These are phyloP conservation scores for Pseudococcus longispinus DNA, from an alignment of 2,888 invertebrate species.

Conservation along the genomic window DNA sequence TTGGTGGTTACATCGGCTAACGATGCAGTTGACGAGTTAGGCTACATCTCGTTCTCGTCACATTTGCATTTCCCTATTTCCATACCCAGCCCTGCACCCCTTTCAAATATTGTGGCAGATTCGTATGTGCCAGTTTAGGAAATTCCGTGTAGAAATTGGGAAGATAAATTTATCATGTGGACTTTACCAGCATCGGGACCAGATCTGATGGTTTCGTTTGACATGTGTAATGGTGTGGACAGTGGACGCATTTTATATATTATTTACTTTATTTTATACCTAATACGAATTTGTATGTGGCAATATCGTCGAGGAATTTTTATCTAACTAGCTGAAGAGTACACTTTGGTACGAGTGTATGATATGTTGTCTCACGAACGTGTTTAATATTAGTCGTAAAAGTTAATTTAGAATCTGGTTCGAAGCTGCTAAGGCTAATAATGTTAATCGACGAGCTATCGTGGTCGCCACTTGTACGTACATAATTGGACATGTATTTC, in stretches of 20 bases:
- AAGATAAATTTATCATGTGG: too few relatives aligned
- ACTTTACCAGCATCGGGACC: not conserved
- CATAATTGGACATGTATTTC: not conserved
- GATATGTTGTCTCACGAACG: constrained; percentile 17
- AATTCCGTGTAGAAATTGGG: too few relatives aligned
- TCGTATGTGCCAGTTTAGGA: too few relatives aligned
- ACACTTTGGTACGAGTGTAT: not conserved
- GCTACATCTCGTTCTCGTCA: not conserved
- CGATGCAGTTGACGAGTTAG: constrained; percentile 19
- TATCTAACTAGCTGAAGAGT: not conserved
- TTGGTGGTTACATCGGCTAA: not conserved
- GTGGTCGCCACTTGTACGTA: not conserved
- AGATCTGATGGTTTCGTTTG: not conserved
- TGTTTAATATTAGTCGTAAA: constrained; percentile 29
- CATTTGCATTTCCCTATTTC: constrained; percentile 12
- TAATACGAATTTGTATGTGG: not conserved
- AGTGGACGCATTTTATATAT: not conserved
- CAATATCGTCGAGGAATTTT: not conserved
- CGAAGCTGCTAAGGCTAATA: not conserved
- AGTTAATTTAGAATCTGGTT: constrained; percentile 32
- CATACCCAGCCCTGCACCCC: not conserved
- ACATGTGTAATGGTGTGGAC: not conserved
- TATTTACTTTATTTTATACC: not conserved
- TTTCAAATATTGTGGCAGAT: too few relatives aligned
- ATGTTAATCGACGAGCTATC: not conserved